Percentiles rank a stretch among this genome's conserved stretches.
phyloP scores from a whole-genome alignment of 2,113 vertebrate species.

The Phalacrocorax carbo region DNA sequence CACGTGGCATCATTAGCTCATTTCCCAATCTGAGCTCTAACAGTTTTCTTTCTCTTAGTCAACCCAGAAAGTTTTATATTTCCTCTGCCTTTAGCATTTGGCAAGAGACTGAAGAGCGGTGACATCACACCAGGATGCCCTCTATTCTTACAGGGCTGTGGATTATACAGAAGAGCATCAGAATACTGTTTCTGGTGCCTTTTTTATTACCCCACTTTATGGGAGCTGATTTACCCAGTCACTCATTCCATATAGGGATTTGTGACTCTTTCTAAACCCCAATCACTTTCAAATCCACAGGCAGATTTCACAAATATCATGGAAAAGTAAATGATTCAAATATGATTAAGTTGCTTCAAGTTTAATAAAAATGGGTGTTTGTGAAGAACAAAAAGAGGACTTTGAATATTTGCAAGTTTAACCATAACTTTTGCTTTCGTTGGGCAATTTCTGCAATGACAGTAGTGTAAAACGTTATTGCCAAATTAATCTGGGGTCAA shows the following conservation, averaged over 20 bases:
- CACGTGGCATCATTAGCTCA: neutral
- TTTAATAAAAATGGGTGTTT: neutral
- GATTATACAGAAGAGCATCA: neutral
- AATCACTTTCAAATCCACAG: neutral
- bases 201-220: neutral
- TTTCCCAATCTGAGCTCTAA: neutral
- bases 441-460: neutral
- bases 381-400: neutral
- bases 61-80: neutral
- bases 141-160: neutral
- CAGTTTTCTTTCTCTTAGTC: neutral
- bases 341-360: neutral
- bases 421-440: neutral
- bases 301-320: neutral
- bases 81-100: neutral
- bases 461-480: neutral
- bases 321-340: neutral
- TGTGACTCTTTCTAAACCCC: neutral
- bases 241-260: neutral
- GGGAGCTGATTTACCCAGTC: neutral
- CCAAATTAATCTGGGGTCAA: neutral
- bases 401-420: neutral
- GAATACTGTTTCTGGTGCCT: neutral
- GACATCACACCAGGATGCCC: rapidly evolving
- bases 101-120: neutral